These are phyloP conservation scores for Bombus vancouverensis DNA, from an alignment of 1,140 invertebrate genomes.

Conservation along the genomic window DNA sequence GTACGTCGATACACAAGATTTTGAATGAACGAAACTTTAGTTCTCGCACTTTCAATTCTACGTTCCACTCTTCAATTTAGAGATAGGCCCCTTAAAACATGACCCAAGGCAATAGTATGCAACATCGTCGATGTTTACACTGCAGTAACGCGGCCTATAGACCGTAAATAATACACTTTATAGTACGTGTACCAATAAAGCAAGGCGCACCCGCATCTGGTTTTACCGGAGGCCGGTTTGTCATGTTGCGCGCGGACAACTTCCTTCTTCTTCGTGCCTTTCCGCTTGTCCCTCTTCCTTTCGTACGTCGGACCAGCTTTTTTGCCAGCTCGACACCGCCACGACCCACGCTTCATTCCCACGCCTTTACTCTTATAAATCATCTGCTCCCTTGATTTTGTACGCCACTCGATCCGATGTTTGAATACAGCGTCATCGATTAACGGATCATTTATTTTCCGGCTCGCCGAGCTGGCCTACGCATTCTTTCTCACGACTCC, in stretches of 20 bases:
- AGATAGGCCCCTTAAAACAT: constrained; percentile 12
- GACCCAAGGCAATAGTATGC: constrained; percentile 20
- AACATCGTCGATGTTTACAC: constrained; percentile 46
- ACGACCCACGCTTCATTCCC: constrained; percentile 37
- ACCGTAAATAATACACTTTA: constrained; percentile 62
- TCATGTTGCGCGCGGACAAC: constrained; percentile 24
- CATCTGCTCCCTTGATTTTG: constrained; percentile 1
- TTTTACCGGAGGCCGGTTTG: constrained; percentile 38
- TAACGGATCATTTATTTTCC: neutral
- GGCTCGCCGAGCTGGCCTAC: too few relatives aligned
- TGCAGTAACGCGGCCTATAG: constrained; percentile 46
- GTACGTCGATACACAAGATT: too few relatives aligned
- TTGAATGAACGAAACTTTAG: too few relatives aligned
- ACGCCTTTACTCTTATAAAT: constrained; percentile 42
- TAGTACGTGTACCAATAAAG: constrained; percentile 59
- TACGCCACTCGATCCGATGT: neutral
- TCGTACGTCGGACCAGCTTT: neutral
- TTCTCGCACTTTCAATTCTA: too few relatives aligned
- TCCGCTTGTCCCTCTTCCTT: neutral
- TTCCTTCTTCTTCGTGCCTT: constrained; percentile 16
- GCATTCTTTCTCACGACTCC: neutral
- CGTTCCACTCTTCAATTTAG: constrained; percentile 2
- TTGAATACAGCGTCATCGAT: constrained; percentile 3
- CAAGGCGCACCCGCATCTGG: constrained; percentile 53
- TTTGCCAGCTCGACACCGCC: constrained; percentile 8